Evolutionary conservation across 2,797 vertebrate genomes (phyloP), one percentile per base, ranked within the genome.

Genomic region (Lepilemur ruficaudatus): DNA sequence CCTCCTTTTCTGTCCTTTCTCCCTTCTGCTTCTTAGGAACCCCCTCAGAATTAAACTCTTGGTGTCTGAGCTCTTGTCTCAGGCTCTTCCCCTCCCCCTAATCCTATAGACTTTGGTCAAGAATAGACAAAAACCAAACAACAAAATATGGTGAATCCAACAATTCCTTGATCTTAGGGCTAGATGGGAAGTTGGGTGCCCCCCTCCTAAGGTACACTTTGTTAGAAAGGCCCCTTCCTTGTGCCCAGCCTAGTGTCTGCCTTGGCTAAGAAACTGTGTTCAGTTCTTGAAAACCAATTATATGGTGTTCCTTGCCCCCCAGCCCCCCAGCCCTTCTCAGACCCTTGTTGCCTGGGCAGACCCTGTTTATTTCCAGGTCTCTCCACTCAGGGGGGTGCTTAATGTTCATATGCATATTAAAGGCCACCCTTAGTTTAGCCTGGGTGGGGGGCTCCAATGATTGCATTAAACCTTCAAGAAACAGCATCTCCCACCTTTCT

Each of bases 371-470:
- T 7, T 63, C 57, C 30, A 6, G n/a, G 41, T 32, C 63, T 48
- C 1, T 61, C 15, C 28, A 3, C 57, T 69, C 48, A 3, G 17
- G 43, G 17, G 43, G 63, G n/a, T 9, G 5, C 32, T 76, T 32
- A 75, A 82, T 13, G 41, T n/a, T 7, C 38, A 14, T 5, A 20
- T 72, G 41, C 55, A 13, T 10, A 65, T 12, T 69, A 50, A 50
- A 90, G 46, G 57, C 57, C 57, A 59, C 57, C 23, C 23, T 59
- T 59, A 59, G 57, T 59, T 59, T 25, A 59, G 10, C 23, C 57
- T 0, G 10, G 18, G 32, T 9, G 12, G 1, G 46, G 32, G 30
- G 9, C 50, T 52, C 38, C 15, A 46, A 4, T 0, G 3, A 69
- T 41, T 25, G 10, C 55, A 1, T 48, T 48, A 82, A 76, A 67